These are phyloP conservation scores for Apostichopus parvimensis DNA, from an alignment of 35 echinoderm and acorn worm genomes.

Conservation along the genomic window DNA sequence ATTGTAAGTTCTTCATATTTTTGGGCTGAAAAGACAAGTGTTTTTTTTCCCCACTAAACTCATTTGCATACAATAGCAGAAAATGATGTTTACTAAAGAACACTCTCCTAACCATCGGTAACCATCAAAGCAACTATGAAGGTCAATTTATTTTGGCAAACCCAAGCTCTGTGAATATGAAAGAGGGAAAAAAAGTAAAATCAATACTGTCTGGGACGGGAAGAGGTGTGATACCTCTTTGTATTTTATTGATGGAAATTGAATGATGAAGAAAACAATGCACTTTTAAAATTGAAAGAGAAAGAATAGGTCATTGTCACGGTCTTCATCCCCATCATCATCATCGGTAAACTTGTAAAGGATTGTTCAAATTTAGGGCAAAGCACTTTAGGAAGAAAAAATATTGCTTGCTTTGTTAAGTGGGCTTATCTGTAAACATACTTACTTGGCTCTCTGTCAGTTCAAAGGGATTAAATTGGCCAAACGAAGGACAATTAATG, in stretches of 20 bases:
- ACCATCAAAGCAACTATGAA: conserved; percentile 23
- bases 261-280: background rate
- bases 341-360: conserved; percentile 3
- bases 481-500: background rate
- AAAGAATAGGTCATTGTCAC: conserved; percentile 18
- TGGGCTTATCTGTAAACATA: background rate
- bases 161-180: background rate
- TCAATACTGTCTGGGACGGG: background rate
- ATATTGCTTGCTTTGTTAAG: background rate
- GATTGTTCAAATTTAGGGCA: background rate
- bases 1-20: background rate
- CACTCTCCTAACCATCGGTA: background rate
- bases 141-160: background rate
- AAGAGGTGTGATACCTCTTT: background rate
- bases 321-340: background rate
- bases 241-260: conserved; percentile 23
- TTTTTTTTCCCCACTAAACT: background rate
- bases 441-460: background rate
- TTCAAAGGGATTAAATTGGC: background rate
- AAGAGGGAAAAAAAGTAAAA: background rate
- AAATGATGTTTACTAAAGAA: background rate
- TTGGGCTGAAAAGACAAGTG: background rate
- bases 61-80: conserved; percentile 27
- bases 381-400: conserved; percentile 15
- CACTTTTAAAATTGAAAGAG: background rate